phyloP scores from a whole-genome alignment of 2,888 invertebrate genomes.

The Sphinx pinastri region DNA sequence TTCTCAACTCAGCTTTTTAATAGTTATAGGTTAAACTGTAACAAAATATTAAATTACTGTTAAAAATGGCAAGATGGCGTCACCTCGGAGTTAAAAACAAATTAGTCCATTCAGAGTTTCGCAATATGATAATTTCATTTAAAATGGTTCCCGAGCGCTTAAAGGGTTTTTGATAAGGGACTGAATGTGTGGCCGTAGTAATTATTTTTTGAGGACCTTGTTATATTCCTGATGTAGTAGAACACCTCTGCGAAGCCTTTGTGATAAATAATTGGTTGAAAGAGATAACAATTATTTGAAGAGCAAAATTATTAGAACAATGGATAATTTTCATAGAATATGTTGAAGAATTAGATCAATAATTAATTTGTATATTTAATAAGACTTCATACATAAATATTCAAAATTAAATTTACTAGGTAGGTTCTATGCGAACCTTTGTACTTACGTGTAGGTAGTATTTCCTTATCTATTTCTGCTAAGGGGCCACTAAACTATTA shows the following conservation, averaged over 20 bases:
- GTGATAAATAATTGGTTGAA: neutral
- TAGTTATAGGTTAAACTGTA: too few relatives aligned
- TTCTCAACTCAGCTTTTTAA: too few relatives aligned
- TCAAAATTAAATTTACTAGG: too few relatives aligned
- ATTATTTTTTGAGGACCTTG: conserved; percentile 3
- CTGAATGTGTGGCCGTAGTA: neutral
- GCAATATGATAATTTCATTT: conserved; percentile 15
- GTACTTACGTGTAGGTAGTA: too few relatives aligned
- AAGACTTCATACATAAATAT: too few relatives aligned
- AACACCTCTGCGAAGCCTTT: too few relatives aligned
- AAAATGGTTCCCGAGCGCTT: conserved; percentile 3
- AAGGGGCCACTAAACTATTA: too few relatives aligned
- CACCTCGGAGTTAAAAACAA: conserved; percentile 1
- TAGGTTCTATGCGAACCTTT: too few relatives aligned
- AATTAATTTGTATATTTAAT: too few relatives aligned
- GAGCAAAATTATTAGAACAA: conserved; percentile 7
- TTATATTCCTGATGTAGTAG: conserved; percentile 1
- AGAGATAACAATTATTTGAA: conserved; percentile 1
- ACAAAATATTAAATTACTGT: neutral
- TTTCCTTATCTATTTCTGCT: too few relatives aligned
- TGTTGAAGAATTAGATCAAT: too few relatives aligned
- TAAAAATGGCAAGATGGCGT: neutral
- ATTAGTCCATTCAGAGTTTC: neutral
- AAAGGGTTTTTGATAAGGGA: conserved; percentile 21
- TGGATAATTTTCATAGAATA: neutral